Base-by-base conservation (phyloP, 1,140 invertebrate species). In the Drosophila tropicalis region DNA sequence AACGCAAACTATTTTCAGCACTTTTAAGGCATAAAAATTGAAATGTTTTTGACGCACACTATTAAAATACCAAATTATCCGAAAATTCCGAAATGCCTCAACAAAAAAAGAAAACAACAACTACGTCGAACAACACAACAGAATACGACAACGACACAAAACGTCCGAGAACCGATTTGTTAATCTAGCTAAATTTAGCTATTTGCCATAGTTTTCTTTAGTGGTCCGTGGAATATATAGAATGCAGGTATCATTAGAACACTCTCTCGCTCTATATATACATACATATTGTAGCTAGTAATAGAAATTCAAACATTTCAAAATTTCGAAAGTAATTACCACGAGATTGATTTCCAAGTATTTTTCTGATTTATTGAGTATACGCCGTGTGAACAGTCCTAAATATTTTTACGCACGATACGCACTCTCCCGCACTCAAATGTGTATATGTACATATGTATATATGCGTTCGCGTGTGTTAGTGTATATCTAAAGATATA, bases 101-200 rank as follows among this genome's bases (percentile, higher is more conserved):
- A 17, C 6, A 17, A 47, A 19, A 3, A 1, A 19, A 51, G 22
- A 51, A 22, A 51, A n/a, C 15, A 22, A 32, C 36, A 65, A 56
- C 34, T 15, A 61, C 58, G 55, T 36, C 56, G 12, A 47, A 56
- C 36, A 36, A 19, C 17, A 47, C 44, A 47, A 19, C 17, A 41
- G 32, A 55, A 19, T 29, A 29, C 39, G 39, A 44, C 56, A 56
- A 40, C 22, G 58, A 67, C 39, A 55, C 68, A 55, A 54, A 9
- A 51, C 44, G 62, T 39, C 12, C 36, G 36, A 39, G 36, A 54
- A 15, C 61, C 62, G 66, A 87, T 87, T 84, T 75, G 80, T 89
- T 84, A 84, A 90, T 67, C 67, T 39, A 51, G 62, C 85, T 89
- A 89, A 67, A 89, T 71, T 76, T 89, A 89, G 84, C 55, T 51